phyloP scores from a whole-genome alignment of 2,888 invertebrate genomes.

The Thereva nobilitata region DNA sequence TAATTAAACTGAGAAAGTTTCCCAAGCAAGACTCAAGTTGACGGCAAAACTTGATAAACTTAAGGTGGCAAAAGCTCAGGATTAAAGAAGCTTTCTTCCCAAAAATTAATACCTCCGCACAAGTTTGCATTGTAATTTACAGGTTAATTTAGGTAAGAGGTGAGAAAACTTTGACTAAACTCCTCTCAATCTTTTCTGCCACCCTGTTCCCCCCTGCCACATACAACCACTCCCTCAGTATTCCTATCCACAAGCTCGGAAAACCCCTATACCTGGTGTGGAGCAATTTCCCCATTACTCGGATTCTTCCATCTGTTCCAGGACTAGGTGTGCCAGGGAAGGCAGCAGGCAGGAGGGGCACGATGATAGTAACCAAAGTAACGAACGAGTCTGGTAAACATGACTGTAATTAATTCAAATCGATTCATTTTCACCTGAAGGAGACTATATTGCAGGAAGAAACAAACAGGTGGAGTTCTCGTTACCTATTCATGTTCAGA shows the following conservation, averaged over 20 bases:
- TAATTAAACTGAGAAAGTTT: constrained; percentile 12
- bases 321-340: too few relatives aligned
- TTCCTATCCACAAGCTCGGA: neutral
- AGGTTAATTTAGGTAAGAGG: constrained; percentile 19
- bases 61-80: constrained; percentile 18
- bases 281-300: too few relatives aligned
- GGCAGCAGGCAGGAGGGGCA: too few relatives aligned
- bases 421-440: constrained; percentile 23
- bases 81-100: constrained; percentile 29
- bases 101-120: constrained; percentile 17
- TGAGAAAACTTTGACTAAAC: constrained; percentile 11
- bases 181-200: constrained; percentile 16
- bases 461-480: constrained; percentile 11
- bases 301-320: too few relatives aligned
- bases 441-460: constrained; percentile 12
- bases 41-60: constrained; percentile 14
- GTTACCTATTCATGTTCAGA: constrained; percentile 22
- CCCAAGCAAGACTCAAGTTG: constrained; percentile 15
- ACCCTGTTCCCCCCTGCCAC: neutral
- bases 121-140: constrained; percentile 26
- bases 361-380: too few relatives aligned
- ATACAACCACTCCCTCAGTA: neutral
- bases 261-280: neutral
- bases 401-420: constrained; percentile 22
- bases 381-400: constrained; percentile 1